These are phyloP conservation scores for Cichlasoma orientale DNA, from an alignment of 2,797 vertebrate genomes.

Conservation along the genomic window DNA sequence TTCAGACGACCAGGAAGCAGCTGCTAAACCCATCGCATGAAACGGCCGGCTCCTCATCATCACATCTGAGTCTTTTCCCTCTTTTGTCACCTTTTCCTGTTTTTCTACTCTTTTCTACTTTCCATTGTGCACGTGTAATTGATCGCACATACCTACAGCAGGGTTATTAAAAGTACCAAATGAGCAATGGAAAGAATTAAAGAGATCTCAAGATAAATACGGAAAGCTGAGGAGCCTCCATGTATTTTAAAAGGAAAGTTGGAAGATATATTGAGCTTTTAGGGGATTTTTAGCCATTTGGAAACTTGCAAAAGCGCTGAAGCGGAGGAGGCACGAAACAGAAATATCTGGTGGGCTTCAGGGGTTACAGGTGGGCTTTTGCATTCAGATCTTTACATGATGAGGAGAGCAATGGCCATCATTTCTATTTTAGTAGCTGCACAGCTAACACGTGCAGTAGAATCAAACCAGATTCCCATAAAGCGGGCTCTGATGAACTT, in stretches of 20 bases:
- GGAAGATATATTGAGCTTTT: constrained; percentile 15
- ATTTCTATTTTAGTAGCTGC: not conserved
- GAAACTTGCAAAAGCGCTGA: constrained; percentile 15
- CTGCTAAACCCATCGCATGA: constrained; percentile 49
- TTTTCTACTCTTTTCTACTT: constrained; percentile 49
- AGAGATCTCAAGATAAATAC: not conserved
- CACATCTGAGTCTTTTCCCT: constrained; percentile 45
- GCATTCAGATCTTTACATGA: not conserved
- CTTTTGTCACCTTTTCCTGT: constrained; percentile 73
- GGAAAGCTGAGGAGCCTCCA: not conserved
- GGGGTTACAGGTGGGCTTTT: constrained; percentile 4
- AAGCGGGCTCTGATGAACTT: not conserved
- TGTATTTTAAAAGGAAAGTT: constrained; percentile 21
- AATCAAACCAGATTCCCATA: not conserved
- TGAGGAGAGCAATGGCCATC: not conserved
- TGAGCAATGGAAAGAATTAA: constrained; percentile 12
- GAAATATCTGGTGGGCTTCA: constrained; percentile 24
- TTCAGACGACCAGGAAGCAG: constrained; percentile 56
- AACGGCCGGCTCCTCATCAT: constrained; percentile 28
- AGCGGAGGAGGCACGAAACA: not conserved
- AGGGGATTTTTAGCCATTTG: constrained; percentile 5
- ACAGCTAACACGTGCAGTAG: not conserved
- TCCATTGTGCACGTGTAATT: constrained; percentile 34
- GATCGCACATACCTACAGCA: not conserved
- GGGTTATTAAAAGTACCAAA: not conserved